These are phyloP conservation scores for Sterrhoptilus dennistouni DNA, from an alignment of 2,113 vertebrate species.

Conservation along the genomic window DNA sequence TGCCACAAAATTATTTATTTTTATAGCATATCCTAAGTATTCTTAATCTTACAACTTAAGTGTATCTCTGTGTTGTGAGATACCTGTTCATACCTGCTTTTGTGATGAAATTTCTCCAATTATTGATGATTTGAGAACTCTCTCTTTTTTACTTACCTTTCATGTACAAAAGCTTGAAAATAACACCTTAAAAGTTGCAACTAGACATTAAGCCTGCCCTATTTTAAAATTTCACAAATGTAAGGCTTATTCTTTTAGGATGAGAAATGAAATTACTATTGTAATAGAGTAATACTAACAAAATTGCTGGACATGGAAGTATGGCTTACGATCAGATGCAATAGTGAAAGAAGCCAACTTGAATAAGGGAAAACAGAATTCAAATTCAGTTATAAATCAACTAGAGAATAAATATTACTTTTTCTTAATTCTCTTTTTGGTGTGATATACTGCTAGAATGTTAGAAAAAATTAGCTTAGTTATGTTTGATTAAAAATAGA, in stretches of 20 bases:
- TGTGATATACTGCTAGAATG: not conserved
- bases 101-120: not conserved
- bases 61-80: rapidly evolving
- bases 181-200: not conserved
- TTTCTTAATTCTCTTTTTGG: not conserved
- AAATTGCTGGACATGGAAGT: not conserved
- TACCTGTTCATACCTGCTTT: not conserved
- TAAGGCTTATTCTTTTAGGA: not conserved
- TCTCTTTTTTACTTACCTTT: not conserved
- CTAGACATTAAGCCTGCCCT: not conserved
- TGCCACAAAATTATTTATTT: not conserved
- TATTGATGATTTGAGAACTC: not conserved
- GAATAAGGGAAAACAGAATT: not conserved
- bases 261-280: not conserved
- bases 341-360: not conserved
- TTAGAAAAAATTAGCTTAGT: not conserved
- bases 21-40: not conserved
- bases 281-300: not conserved
- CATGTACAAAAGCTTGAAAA: not conserved
- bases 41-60: not conserved
- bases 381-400: not conserved
- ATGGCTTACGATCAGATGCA: not conserved
- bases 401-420: not conserved
- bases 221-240: not conserved
- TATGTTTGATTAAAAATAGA: not conserved